phyloP scores from a whole-genome alignment of 2,797 vertebrate species.

The Anguilla megastoma region DNA sequence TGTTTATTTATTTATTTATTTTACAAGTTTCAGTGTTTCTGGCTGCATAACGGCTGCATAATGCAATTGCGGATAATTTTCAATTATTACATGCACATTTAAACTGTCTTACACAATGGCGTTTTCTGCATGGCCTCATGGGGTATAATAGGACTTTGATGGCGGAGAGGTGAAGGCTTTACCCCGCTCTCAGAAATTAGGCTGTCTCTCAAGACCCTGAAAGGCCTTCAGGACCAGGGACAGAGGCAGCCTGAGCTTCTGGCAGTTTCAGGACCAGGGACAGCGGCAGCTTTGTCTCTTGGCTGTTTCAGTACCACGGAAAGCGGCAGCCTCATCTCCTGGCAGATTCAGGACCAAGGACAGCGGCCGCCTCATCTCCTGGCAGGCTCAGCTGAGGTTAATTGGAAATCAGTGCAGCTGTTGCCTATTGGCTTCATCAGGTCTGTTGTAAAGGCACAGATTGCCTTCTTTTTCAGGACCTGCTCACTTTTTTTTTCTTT shows the following conservation, averaged over 20 bases:
- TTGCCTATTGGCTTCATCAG: neutral
- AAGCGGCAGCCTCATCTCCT: too few species aligned
- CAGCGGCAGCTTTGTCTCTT: too few species aligned
- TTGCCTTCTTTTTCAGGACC: neutral
- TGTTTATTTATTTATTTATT: too few species aligned
- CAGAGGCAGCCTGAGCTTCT: too few species aligned
- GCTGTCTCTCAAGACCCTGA: neutral
- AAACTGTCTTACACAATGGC: neutral
- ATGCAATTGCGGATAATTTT: neutral
- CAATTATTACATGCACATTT: neutral
- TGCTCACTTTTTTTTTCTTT: neutral
- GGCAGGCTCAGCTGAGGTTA: neutral
- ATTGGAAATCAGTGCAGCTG: neutral
- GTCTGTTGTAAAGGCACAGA: neutral
- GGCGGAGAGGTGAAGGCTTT: neutral
- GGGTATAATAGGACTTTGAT: neutral
- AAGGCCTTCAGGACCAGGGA: neutral
- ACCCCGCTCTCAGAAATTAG: neutral
- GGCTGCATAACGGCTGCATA: neutral
- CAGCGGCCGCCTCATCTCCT: neutral
- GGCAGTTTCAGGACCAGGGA: too few species aligned
- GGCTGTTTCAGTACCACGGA: too few species aligned
- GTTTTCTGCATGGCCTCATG: neutral
- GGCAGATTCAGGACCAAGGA: too few species aligned
- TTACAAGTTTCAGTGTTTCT: neutral